Conservation (phyloP, 2,113 vertebrate genomes). For the Otolemur garnettii region DNA sequence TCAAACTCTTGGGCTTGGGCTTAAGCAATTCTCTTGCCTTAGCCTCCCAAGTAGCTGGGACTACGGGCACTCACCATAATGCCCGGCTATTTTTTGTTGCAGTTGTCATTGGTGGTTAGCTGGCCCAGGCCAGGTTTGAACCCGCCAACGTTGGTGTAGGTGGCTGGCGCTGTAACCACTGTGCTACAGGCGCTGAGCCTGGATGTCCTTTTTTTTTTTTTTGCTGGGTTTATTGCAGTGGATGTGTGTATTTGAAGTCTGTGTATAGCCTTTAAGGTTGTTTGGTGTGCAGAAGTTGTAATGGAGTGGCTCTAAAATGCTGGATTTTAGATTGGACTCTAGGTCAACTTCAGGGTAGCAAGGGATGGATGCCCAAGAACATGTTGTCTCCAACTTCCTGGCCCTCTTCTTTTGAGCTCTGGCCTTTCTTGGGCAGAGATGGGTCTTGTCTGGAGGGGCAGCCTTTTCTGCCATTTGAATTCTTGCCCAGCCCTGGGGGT, state of each 20-base stretch:
- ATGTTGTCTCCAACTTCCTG: constrained; percentile 44
- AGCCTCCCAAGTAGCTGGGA: too few species aligned
- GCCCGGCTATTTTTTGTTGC: too few species aligned
- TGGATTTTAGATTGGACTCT: not conserved
- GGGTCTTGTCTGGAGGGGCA: constrained; percentile 63
- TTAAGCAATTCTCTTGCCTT: too few species aligned
- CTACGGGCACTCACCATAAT: too few species aligned
- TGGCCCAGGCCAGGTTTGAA: too few species aligned
- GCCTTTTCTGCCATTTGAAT: constrained; percentile 52
- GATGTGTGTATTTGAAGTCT: not conserved
- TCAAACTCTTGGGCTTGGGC: too few species aligned
- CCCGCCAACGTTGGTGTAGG: too few species aligned
- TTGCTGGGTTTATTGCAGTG: not conserved
- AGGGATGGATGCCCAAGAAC: not conserved
- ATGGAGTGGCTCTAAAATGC: not conserved
- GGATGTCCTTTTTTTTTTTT: too few species aligned
- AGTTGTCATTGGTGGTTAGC: too few species aligned
- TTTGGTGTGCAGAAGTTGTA: not conserved
- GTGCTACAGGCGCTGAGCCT: not conserved
- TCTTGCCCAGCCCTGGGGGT: constrained; percentile 35
- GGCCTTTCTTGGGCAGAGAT: constrained; percentile 38
- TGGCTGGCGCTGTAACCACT: too few species aligned
- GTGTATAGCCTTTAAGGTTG: not conserved
- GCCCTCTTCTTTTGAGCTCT: constrained; percentile 10
- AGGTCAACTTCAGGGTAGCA: constrained; percentile 50